Evolutionary conservation across 2,797 vertebrate species (phyloP), one percentile per base, ranked within the genome.

Genomic region (Chloroceryle inda): DNA sequence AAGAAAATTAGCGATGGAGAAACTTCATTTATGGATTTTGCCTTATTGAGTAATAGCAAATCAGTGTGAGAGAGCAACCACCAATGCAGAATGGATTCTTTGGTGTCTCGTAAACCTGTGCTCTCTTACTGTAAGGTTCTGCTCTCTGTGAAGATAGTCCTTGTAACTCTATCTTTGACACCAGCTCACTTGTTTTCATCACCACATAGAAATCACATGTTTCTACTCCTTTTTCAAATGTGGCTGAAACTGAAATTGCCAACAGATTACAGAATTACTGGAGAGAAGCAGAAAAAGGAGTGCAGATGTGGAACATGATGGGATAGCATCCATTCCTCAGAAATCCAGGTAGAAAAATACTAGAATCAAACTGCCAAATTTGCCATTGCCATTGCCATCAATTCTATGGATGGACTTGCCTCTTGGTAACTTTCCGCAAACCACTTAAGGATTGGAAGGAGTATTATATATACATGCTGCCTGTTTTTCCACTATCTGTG

Each of bases 211-310:
- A 84, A 90, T 85, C 47, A 40, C 29, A 59, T 64, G 35, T 81
- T 84, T 91, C 40, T 40, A 40, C 29, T 80, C 17, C 9, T 87
- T 63, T 91, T 55, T 78, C 38, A 59, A 79, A 87, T 29, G 47
- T 91, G 38, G 18, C 55, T 91, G 78, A 94, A 92, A 40, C 24
- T 31, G 78, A 95, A 96, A 93, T 72, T 90, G 37, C 68, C 56
- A 85, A 31, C 22, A 61, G 53, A 85, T 92, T 85, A 93, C 64
- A 79, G 56, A 92, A 66, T 74, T 88, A 64, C 47, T 74, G 69
- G 20, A 92, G 68, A 92, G 31, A 13, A 92, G 38, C 85, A 84
- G 90, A 85, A 31, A 78, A 92, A 88, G 59, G 5, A 77, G 76
- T 86, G 56, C 44, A 88, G 73, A 85, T 29, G 56, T 88, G 55